Evolutionary conservation across 2,113 vertebrate species (phyloP), one percentile per base, ranked within the genome.

Genomic region (Engystomops pustulosus): DNA sequence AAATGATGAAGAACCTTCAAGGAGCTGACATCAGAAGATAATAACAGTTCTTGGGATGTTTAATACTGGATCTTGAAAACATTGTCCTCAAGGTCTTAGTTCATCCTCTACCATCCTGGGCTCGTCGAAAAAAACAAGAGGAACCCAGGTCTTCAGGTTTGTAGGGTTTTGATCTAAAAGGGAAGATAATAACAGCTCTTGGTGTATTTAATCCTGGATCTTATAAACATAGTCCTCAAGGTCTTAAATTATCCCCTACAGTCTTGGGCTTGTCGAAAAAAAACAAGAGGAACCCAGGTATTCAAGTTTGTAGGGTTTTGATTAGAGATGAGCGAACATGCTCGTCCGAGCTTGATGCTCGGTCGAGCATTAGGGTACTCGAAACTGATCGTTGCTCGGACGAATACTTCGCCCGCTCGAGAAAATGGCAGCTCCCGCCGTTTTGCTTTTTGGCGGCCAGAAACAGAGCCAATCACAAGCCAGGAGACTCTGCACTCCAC

Each of bases 161-260:
- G 72, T 60, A 27, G 38, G 23, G 23, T 12, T 32, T 68, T 68
- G 60, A 23, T 84, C 82, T n/a, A n/a, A n/a, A n/a, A n/a, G n/a
- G n/a, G 41, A 83, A 69, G 45, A 78, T 41, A 41, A 23, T 72
- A 81, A 84, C 44, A 84, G 72, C 53, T 36, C 69, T 38, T n/a
- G 23, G 30, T 27, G 47, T 27, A 60, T 34, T 67, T 32, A n/a
- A 51, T 77, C 45, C 44, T 30, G 17, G 44, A 53, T 44, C 36
- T 77, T 30, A 27, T 7, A 74, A 67, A 38, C 49, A 15, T 77
- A 47, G 32, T 36, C 20, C 60, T 84, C 47, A 78, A 27, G 72
- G 74, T 15, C 17, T 84, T 14, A 36, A 36, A 72, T 60, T 60
- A 23, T 68, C 74, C 14, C 55, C 60, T 32, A 44, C 25, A 51